These are phyloP conservation scores for Hycleus cichorii DNA, from an alignment of 1,140 invertebrate species.

Conservation along the genomic window DNA sequence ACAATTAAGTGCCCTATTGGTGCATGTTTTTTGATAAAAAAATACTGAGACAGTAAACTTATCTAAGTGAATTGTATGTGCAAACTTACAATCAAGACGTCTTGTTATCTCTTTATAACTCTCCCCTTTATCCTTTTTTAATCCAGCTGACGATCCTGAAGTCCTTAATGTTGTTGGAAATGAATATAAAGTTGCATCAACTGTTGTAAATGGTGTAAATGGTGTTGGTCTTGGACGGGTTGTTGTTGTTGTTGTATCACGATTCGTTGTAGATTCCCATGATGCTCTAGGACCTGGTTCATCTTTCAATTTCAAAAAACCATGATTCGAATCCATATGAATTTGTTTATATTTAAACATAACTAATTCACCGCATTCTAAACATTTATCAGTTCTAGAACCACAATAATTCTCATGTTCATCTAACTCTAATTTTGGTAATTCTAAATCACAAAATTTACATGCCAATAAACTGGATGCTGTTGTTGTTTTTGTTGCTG, in stretches of 20 bases:
- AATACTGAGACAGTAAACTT: too few relatives aligned
- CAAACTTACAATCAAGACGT: slow-evolving; percentile 35
- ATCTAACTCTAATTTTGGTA: slow-evolving; percentile 49
- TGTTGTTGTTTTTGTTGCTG: background rate
- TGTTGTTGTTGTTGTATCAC: slow-evolving; percentile 8
- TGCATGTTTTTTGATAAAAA: too few relatives aligned
- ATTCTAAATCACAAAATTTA: slow-evolving; percentile 54
- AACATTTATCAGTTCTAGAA: slow-evolving; percentile 55
- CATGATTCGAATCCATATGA: slow-evolving; percentile 55
- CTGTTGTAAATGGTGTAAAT: slow-evolving; percentile 20
- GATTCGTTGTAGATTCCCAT: slow-evolving; percentile 25
- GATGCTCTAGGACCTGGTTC: slow-evolving; percentile 31
- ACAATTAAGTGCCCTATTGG: too few relatives aligned
- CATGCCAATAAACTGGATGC: slow-evolving; percentile 41
- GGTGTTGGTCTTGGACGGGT: slow-evolving; percentile 15
- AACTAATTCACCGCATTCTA: slow-evolving; percentile 55
- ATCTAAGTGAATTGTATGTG: too few relatives aligned
- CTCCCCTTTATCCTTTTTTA: slow-evolving; percentile 32
- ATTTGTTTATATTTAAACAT: slow-evolving; percentile 58
- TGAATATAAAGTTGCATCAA: slow-evolving; percentile 23
- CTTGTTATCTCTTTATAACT: slow-evolving; percentile 37
- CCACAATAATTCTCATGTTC: slow-evolving; percentile 60
- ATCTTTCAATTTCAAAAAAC: slow-evolving; percentile 50
- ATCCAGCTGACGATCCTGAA: slow-evolving; percentile 1
- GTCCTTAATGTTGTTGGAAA: slow-evolving; percentile 19